phyloP scores from a whole-genome alignment of 35 echinoderm and acorn worm genomes.

The Strongylocentrotus purpuratus region DNA sequence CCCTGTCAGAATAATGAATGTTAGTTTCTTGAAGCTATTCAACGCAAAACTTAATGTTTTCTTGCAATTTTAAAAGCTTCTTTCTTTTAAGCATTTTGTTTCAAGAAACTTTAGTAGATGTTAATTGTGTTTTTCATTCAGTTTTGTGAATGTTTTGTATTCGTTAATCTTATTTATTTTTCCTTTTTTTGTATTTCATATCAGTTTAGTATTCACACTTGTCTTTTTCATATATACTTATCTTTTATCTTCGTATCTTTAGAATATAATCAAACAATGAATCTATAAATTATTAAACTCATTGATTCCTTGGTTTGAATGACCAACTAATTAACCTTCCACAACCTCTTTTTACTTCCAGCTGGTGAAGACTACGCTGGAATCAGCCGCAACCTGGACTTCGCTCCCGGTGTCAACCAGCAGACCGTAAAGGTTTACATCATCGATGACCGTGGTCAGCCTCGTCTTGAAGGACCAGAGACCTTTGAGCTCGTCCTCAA shows the following conservation, averaged over 20 bases:
- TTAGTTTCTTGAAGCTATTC: background rate
- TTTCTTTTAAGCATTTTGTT: background rate
- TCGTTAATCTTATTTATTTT: background rate
- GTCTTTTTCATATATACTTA: too few relatives aligned
- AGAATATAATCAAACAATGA: too few relatives aligned
- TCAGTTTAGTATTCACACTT: too few relatives aligned
- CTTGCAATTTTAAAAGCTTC: too few relatives aligned
- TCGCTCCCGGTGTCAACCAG: constrained; percentile 94
- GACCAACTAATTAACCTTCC: background rate
- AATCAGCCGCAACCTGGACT: constrained; percentile 99
- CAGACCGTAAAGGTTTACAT: constrained; percentile 98
- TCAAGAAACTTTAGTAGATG: background rate
- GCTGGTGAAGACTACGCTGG: constrained; percentile 94
- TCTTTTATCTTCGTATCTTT: too few relatives aligned
- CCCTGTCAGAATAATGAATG: background rate
- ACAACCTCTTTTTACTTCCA: constrained; percentile 38
- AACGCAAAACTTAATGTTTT: too few relatives aligned
- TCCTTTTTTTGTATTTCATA: background rate
- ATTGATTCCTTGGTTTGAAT: background rate
- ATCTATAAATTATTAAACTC: too few relatives aligned
- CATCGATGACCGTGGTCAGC: constrained; percentile 94
- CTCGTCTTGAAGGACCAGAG: constrained; percentile 85
- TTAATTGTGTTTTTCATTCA: background rate
- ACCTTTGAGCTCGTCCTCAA: constrained; percentile 95
- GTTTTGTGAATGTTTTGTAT: background rate